phyloP scores from a whole-genome alignment of 2,888 invertebrate genomes.

The Drosophila mettleri region DNA sequence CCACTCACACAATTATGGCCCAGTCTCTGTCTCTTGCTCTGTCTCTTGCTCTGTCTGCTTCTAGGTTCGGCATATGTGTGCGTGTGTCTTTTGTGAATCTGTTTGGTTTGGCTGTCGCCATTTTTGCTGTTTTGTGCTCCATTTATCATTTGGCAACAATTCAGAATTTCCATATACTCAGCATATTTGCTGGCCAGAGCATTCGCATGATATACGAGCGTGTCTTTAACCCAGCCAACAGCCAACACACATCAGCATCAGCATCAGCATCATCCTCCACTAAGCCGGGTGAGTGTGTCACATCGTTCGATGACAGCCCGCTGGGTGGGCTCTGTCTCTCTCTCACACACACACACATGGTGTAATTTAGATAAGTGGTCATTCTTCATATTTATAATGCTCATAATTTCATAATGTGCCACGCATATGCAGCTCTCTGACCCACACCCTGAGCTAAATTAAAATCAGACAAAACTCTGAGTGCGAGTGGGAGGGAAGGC shows the following conservation, averaged over 20 bases:
- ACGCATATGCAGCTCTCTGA: slow-evolving; percentile 65
- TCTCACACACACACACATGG: slow-evolving; percentile 63
- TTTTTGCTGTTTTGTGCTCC: slow-evolving; percentile 70
- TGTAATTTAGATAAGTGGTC: slow-evolving; percentile 86
- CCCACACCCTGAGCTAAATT: slow-evolving; percentile 47
- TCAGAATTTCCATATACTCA: slow-evolving; percentile 76
- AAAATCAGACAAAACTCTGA: slow-evolving; percentile 45
- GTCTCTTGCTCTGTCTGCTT: not conserved
- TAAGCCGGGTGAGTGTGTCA: slow-evolving; percentile 54
- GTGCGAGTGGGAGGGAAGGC: not conserved
- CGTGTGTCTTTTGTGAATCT: slow-evolving; percentile 15
- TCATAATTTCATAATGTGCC: slow-evolving; percentile 82
- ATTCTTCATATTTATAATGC: slow-evolving; percentile 84
- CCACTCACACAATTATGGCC: slow-evolving; percentile 5
- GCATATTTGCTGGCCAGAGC: slow-evolving; percentile 70
- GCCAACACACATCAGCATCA: slow-evolving; percentile 28
- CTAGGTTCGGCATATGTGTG: slow-evolving; percentile 56
- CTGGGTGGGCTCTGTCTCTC: not conserved
- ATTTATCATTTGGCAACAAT: slow-evolving; percentile 75
- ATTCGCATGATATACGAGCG: slow-evolving; percentile 66
- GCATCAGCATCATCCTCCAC: slow-evolving; percentile 37
- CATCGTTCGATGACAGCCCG: slow-evolving; percentile 61
- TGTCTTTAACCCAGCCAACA: slow-evolving; percentile 67
- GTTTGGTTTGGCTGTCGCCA: slow-evolving; percentile 50
- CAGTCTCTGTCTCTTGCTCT: not conserved